Percentiles rank a stretch among this genome's conserved stretches.
Conservation (phyloP, 2,113 vertebrate species). For the Oplegnathus fasciatus region DNA sequence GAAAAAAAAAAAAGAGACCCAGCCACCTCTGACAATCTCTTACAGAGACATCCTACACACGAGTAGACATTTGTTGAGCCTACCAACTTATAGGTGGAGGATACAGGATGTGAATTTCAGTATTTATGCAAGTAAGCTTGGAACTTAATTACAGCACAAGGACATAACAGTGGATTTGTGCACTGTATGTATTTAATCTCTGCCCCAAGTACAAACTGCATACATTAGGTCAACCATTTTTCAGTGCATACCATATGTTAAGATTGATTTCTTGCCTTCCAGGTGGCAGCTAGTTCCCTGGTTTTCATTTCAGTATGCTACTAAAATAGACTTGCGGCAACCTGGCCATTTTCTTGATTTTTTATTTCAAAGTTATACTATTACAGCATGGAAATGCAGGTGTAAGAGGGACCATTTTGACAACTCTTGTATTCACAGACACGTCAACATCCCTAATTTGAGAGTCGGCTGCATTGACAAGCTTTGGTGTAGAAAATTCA, state of each 20-base stretch:
- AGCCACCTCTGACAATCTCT: neutral
- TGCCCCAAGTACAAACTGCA: neutral
- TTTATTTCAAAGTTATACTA: neutral
- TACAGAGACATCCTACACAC: neutral
- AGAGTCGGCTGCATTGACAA: neutral
- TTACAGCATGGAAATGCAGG: neutral
- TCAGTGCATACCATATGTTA: neutral
- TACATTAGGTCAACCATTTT: neutral
- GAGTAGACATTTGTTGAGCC: neutral
- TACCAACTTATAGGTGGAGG: neutral
- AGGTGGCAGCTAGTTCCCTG: neutral
- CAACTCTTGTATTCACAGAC: neutral
- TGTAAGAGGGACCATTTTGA: neutral
- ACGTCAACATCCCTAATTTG: neutral
- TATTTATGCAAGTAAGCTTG: neutral
- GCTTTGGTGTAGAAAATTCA: neutral
- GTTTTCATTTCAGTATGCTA: conserved; percentile 6
- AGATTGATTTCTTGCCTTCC: conserved; percentile 6
- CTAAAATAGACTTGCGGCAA: neutral
- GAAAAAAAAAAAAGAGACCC: conserved; percentile 24
- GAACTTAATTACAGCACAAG: conserved; percentile 8
- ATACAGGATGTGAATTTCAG: neutral
- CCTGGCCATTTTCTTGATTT: conserved; percentile 4
- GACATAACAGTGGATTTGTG: neutral
- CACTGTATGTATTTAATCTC: neutral